Evolutionary conservation across 2,113 vertebrate genomes (phyloP).

Genomic region (Micronycteris hirsuta): DNA sequence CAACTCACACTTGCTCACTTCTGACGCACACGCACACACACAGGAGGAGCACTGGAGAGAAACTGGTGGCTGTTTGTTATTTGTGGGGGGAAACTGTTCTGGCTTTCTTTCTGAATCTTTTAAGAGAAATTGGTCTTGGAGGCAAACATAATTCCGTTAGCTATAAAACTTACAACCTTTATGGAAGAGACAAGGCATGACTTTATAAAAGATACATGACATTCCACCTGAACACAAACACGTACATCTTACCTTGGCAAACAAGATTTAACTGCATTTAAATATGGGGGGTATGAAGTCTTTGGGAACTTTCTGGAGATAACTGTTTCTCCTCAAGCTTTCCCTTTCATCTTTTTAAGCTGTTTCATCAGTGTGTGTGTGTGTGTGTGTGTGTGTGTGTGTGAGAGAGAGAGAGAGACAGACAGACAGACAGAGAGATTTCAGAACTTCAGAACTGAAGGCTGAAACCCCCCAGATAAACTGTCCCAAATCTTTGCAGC

Average conservation of each 20-base stretch:
- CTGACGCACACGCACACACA: accelerated
- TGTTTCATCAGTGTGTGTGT: not conserved
- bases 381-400: not conserved
- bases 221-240: not conserved
- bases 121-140: not conserved
- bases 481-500: conserved; percentile 27
- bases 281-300: not conserved
- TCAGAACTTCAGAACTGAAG: conserved; percentile 26
- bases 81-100: not conserved
- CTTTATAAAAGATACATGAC: accelerated
- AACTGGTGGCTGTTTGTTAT: not conserved
- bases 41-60: accelerated
- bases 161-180: not conserved
- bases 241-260: not conserved
- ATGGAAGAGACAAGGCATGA: not conserved
- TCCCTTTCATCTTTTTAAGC: conserved; percentile 20
- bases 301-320: conserved; percentile 45
- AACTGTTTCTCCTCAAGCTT: not conserved
- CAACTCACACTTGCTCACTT: accelerated
- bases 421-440: not conserved
- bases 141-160: not conserved
- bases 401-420: no score
- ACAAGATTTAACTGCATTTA: no score
- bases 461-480: not conserved
- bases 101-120: not conserved